Base-by-base conservation (phyloP, 1,140 invertebrate genomes). In the Heliconius eleuchia region DNA sequence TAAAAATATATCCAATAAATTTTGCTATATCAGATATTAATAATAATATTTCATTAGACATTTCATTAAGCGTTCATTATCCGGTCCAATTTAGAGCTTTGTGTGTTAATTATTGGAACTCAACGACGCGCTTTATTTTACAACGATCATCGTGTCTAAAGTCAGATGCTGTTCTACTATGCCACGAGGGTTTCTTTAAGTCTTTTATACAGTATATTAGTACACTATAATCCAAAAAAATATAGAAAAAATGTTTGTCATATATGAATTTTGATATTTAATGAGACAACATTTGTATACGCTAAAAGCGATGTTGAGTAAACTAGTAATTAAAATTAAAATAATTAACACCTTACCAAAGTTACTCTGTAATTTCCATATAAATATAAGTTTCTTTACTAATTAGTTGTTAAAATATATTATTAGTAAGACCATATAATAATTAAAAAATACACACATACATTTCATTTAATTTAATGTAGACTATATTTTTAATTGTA, bases 301-400 rank as follows among this genome's bases (percentile, higher is more conserved):
- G 60, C 50, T 52, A 52, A 52, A 52, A 52, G 50, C 23, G 11
- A 30, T 30, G 27, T 66, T 66, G 27, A 30, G 3, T 30, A 27
- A 79, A 79, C 77, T 60, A 30, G 76, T 74, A 37, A 73, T 72
- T 42, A 16, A 19, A n/a, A 73, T 42, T 30, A 73, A 55, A 72
- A 72, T 39, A 19, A 72, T 72, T 72, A 72, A 72, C 71, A 72
- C 71, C 34, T 39, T 39, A 39, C 71, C 18, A 6, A 39, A 30
- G 9, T 66, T 11, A 66, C 11, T 30, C 60, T 66, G 27, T 66
- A 27, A 66, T 66, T 66, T 66, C 3, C 23, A 30, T 66, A 16
- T 66, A 27, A 27, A 66, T 27, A 66, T 66, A 3, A 11, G 19
- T 27, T 13, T 27, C 11, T 11, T 4, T 6, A 66, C 3, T 30